phyloP scores from a whole-genome alignment of 2,888 invertebrate genomes.

The Iselma pallidipennis region DNA sequence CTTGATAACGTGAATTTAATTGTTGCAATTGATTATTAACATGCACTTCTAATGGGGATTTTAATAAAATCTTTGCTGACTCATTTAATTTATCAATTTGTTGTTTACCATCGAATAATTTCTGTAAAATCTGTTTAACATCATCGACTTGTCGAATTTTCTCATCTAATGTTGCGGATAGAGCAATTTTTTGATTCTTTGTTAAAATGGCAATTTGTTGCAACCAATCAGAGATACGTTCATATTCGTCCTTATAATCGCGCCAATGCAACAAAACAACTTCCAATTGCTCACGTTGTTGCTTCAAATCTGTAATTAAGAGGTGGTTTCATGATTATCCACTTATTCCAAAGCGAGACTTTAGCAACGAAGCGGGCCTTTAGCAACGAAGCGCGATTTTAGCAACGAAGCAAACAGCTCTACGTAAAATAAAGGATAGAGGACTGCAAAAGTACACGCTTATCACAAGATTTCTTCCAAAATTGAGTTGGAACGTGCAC shows the following conservation, averaged over 20 bases:
- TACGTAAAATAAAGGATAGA: no score
- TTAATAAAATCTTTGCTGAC: conserved; percentile 73
- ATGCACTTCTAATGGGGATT: conserved; percentile 85
- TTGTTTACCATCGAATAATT: conserved; percentile 74
- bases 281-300: conserved; percentile 83
- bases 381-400: no score
- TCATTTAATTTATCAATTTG: conserved; percentile 85
- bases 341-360: no score
- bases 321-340: background rate
- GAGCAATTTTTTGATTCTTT: conserved; percentile 85
- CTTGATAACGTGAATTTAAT: conserved; percentile 86
- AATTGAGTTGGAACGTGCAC: no score
- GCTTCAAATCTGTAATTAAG: conserved; percentile 67
- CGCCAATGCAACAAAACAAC: conserved; percentile 82
- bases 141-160: conserved; percentile 84
- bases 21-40: conserved; percentile 86
- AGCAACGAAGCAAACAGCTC: no score
- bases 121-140: conserved; percentile 75
- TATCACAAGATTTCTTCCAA: no score
- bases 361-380: no score
- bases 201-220: conserved; percentile 90
- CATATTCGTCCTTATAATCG: conserved; percentile 91
- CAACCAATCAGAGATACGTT: conserved; percentile 88
- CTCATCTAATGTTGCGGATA: conserved; percentile 77
- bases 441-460: no score